Conservation (phyloP, 1,140 invertebrate species). For the Meteorus sp. region DNA sequence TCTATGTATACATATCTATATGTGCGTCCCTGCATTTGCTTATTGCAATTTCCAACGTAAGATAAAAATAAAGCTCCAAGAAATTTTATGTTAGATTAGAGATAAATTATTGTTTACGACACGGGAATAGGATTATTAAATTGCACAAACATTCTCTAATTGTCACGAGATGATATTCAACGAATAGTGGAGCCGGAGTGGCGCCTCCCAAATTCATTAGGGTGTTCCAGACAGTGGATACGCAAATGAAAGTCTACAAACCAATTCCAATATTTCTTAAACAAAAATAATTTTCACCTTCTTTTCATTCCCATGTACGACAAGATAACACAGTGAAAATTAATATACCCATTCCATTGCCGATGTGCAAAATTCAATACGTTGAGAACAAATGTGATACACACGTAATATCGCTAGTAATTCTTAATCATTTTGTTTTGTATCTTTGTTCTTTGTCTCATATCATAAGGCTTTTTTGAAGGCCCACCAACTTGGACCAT, state of each 20-base stretch:
- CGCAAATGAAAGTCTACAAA: conserved; percentile 35
- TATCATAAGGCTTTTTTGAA: conserved; percentile 4
- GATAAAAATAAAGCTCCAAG: not conserved
- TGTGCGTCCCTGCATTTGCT: too few species aligned
- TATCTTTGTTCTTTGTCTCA: too few species aligned
- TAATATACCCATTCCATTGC: not conserved
- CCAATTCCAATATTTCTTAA: too few species aligned
- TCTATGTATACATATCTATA: too few species aligned
- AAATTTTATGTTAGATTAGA: conserved; percentile 1
- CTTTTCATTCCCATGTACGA: too few species aligned
- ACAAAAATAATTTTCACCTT: too few species aligned
- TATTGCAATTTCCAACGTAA: not conserved
- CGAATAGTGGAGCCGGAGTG: conserved; percentile 13
- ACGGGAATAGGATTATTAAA: conserved; percentile 2
- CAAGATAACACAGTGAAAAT: conserved; percentile 3
- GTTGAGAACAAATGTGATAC: conserved; percentile 4
- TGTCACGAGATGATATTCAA: not conserved
- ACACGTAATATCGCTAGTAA: not conserved
- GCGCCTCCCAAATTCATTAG: conserved; percentile 56
- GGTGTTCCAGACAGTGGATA: conserved; percentile 58
- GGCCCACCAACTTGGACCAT: conserved; percentile 10
- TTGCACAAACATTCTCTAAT: conserved; percentile 13
- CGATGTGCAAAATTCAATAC: conserved; percentile 8
- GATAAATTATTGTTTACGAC: not conserved
- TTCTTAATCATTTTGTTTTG: not conserved